These are phyloP conservation scores for Oxyruncus cristatus DNA, from an alignment of 2,113 vertebrate genomes.

Conservation along the genomic window DNA sequence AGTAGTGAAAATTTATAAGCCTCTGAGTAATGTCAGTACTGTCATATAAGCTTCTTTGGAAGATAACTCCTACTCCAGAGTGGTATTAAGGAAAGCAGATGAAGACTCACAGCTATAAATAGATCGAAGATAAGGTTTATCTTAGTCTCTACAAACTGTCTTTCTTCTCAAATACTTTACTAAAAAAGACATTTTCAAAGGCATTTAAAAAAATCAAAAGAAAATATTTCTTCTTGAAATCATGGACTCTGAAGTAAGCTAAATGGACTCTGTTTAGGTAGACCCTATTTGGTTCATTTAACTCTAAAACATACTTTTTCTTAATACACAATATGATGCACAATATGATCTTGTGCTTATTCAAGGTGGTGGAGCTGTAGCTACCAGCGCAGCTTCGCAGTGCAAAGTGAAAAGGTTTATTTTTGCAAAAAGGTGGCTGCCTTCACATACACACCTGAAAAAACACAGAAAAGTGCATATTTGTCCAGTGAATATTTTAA, in stretches of 20 bases:
- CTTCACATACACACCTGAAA: not conserved
- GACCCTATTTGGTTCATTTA: not conserved
- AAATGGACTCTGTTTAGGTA: not conserved
- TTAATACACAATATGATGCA: not conserved
- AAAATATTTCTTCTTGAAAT: not conserved
- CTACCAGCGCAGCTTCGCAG: not conserved
- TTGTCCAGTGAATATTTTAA: not conserved
- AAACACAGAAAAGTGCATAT: not conserved
- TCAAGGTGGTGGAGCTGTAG: not conserved
- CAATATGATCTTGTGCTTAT: not conserved
- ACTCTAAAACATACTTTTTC: not conserved
- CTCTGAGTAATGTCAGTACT: not conserved
- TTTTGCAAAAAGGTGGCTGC: not conserved
- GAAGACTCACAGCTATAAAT: conserved; percentile 15
- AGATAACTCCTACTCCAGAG: not conserved
- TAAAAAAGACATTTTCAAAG: not conserved
- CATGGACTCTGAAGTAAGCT: not conserved
- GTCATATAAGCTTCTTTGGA: conserved; percentile 25
- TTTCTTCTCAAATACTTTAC: not conserved
- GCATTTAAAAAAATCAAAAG: not conserved
- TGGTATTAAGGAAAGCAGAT: conserved; percentile 48
- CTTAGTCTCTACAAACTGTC: not conserved
- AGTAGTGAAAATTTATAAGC: not conserved
- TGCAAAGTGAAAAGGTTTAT: not conserved
- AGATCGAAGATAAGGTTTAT: not conserved